Conservation (phyloP, 2,113 vertebrate species). For the Drymodes brunneopygia region DNA sequence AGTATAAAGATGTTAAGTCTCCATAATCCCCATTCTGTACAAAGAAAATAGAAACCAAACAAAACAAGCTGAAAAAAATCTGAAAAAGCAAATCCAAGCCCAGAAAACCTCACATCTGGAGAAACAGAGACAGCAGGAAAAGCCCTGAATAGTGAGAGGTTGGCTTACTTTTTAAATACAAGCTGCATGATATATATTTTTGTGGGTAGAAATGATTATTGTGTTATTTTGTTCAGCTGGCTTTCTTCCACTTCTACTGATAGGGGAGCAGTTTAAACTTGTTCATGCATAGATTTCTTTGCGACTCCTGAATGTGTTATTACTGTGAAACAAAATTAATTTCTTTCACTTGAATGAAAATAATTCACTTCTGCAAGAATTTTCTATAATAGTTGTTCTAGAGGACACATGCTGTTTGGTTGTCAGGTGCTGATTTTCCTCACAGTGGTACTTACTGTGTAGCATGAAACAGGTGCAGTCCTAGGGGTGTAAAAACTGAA, state of each 20-base stretch:
- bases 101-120: background rate
- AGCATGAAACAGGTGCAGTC: background rate
- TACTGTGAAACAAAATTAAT: background rate
- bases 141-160: background rate
- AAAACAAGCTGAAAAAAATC: background rate
- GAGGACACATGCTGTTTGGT: background rate
- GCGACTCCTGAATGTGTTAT: background rate
- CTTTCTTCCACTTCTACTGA: background rate
- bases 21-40: background rate
- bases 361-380: background rate
- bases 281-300: background rate
- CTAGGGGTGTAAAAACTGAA: background rate
- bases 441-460: background rate
- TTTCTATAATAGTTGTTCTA: background rate
- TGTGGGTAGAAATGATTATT: background rate
- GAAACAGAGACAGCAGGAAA: background rate
- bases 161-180: background rate
- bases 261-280: background rate
- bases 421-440: background rate
- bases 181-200: background rate
- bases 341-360: background rate
- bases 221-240: constrained; percentile 11
- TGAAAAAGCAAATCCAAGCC: background rate
- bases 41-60: background rate
- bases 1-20: background rate